Percentiles rank a stretch among this genome's conserved stretches.
These are phyloP conservation scores for Adoxophyes honmai DNA, from an alignment of 1,140 invertebrate species.

Conservation along the genomic window DNA sequence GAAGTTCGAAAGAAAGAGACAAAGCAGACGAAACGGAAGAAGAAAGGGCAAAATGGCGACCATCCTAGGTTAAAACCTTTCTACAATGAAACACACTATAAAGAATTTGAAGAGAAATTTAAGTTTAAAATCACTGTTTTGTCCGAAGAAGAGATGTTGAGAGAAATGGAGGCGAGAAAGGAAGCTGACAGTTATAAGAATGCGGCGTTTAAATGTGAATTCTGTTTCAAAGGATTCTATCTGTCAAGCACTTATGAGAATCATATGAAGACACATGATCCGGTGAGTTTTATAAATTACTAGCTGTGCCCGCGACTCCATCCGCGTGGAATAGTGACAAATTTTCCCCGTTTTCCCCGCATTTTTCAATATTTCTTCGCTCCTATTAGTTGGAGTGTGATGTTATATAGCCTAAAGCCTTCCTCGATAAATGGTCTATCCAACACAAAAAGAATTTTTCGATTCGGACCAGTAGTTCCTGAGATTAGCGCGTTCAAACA, in stretches of 20 bases:
- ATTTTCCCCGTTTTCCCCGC: too few species aligned
- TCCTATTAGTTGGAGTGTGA: too few species aligned
- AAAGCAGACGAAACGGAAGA: neutral
- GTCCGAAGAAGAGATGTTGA: conserved; percentile 6
- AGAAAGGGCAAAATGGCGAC: neutral
- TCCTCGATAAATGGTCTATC: too few species aligned
- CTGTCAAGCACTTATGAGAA: neutral
- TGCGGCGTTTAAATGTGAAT: neutral
- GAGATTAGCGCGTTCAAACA: too few species aligned
- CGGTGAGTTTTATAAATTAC: neutral
- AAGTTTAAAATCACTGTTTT: neutral
- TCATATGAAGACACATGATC: conserved; percentile 2
- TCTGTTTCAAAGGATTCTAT: conserved; percentile 7
- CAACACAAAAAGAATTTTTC: too few species aligned
- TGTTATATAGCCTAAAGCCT: too few species aligned
- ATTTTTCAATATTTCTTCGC: too few species aligned
- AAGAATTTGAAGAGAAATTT: neutral
- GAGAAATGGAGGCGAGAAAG: neutral
- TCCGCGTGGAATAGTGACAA: too few species aligned
- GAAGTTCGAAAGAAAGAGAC: neutral
- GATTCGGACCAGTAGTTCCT: too few species aligned
- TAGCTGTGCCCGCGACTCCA: too few species aligned
- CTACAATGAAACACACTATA: neutral
- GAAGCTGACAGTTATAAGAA: conserved; percentile 3
- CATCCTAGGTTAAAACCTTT: neutral